Evolutionary conservation across 2,797 vertebrate species (phyloP).

Genomic region (Falco peregrinus): DNA sequence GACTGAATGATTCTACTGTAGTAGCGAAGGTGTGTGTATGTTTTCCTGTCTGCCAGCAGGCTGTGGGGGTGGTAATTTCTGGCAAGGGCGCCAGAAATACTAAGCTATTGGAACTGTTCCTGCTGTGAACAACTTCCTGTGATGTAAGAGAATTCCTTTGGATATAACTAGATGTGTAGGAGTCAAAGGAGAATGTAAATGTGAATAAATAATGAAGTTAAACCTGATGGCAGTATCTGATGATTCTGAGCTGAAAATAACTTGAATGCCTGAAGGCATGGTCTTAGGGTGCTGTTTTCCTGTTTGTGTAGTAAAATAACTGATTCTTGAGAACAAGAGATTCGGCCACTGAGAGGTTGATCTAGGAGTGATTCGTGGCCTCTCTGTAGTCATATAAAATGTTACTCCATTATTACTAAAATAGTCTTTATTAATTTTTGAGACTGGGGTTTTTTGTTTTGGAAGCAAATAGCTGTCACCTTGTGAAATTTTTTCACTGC

Average conservation of each 20-base stretch:
- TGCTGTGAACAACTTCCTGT: not conserved
- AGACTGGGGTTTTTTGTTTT: not conserved
- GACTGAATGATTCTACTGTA: not conserved
- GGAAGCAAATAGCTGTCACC: not conserved
- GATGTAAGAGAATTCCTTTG: not conserved
- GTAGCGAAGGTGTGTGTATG: fast-evolving
- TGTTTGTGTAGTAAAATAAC: not conserved
- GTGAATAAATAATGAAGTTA: not conserved
- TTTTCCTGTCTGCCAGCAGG: not conserved
- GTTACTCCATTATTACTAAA: not conserved
- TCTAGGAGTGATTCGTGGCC: not conserved
- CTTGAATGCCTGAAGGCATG: not conserved
- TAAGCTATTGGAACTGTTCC: not conserved
- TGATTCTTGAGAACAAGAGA: not conserved
- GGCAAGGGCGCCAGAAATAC: not conserved
- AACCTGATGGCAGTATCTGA: not conserved
- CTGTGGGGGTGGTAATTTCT: not conserved
- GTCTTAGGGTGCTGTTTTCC: not conserved
- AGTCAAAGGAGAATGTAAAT: not conserved
- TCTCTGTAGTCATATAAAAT: not conserved
- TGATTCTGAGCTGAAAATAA: not conserved
- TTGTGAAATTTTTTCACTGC: not conserved
- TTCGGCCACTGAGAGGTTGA: not conserved
- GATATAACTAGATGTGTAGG: not conserved
- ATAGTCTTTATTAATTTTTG: not conserved